These are phyloP conservation scores for Drosophila tani DNA, from an alignment of 1,140 invertebrate species.

Conservation along the genomic window DNA sequence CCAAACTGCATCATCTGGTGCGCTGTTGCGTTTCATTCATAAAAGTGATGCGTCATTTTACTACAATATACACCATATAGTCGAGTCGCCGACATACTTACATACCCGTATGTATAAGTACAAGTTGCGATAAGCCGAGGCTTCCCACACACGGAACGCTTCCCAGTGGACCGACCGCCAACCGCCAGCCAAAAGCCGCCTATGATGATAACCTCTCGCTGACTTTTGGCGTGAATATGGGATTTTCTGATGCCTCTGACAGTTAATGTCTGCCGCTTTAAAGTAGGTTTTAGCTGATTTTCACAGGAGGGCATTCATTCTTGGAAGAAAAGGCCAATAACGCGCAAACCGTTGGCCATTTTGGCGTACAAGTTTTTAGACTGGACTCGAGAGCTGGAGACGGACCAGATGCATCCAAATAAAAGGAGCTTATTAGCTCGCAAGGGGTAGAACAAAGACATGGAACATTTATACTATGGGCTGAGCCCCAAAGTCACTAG, in stretches of 20 bases:
- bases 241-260: slow-evolving; percentile 57
- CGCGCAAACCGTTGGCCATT: slow-evolving; percentile 42
- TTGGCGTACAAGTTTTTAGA: slow-evolving; percentile 3
- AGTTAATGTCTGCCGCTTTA: slow-evolving; percentile 65
- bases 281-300: slow-evolving; percentile 62
- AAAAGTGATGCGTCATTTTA: slow-evolving; percentile 71
- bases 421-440: not conserved
- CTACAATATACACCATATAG: slow-evolving; percentile 64
- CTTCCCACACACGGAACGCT: slow-evolving; percentile 73
- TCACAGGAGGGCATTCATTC: slow-evolving; percentile 58
- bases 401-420: slow-evolving; percentile 16
- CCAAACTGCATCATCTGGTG: slow-evolving; percentile 24
- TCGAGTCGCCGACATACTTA: slow-evolving; percentile 36
- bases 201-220: slow-evolving; percentile 68
- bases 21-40: slow-evolving; percentile 66
- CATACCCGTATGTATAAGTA: slow-evolving; percentile 16
- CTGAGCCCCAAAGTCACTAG: not conserved
- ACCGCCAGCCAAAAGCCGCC: slow-evolving; percentile 49
- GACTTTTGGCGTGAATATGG: slow-evolving; percentile 64
- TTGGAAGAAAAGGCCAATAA: slow-evolving; percentile 54
- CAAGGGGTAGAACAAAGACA: too few species aligned
- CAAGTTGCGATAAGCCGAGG: slow-evolving; percentile 54
- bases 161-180: slow-evolving; percentile 52
- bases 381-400: slow-evolving; percentile 11
- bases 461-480: not conserved